Percentiles rank a stretch among this genome's conserved stretches.
Conservation (phyloP, 2,113 vertebrate species). For the Ascaphus truei region DNA sequence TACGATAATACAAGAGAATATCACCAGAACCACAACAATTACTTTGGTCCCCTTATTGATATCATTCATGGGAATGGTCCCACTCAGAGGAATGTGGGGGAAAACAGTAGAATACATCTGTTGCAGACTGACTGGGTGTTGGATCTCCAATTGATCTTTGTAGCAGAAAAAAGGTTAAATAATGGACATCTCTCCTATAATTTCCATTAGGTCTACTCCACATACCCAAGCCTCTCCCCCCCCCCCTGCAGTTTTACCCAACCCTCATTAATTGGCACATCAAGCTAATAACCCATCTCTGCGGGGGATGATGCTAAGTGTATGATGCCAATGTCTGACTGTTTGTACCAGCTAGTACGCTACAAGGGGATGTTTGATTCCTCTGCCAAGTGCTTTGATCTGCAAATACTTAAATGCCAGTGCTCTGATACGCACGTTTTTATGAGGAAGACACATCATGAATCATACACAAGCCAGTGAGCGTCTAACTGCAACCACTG, state of each 20-base stretch:
- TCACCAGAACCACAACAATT: too few species aligned
- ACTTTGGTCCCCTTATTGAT: too few species aligned
- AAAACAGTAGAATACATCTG: too few species aligned
- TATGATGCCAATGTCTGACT: constrained; percentile 20
- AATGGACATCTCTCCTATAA: not conserved
- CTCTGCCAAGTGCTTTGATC: constrained; percentile 28
- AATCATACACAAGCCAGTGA: constrained; percentile 9
- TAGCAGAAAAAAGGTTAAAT: too few species aligned
- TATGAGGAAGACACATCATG: not conserved
- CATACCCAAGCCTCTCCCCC: not conserved
- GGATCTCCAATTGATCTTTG: too few species aligned
- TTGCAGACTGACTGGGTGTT: too few species aligned
- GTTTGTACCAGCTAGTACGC: constrained; percentile 7
- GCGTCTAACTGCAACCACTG: too few species aligned
- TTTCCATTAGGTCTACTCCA: not conserved
- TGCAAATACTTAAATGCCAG: constrained; percentile 6
- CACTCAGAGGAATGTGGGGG: too few species aligned
- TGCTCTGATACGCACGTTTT: constrained; percentile 14
- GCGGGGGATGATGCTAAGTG: constrained; percentile 11
- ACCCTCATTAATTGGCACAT: constrained; percentile 25
- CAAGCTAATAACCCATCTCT: constrained; percentile 27
- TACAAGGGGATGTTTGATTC: constrained; percentile 4
- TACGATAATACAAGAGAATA: too few species aligned
- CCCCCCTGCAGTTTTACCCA: not conserved
- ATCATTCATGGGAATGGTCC: too few species aligned